Conservation (phyloP, 2,113 vertebrate genomes). For the Saccopteryx leptura region DNA sequence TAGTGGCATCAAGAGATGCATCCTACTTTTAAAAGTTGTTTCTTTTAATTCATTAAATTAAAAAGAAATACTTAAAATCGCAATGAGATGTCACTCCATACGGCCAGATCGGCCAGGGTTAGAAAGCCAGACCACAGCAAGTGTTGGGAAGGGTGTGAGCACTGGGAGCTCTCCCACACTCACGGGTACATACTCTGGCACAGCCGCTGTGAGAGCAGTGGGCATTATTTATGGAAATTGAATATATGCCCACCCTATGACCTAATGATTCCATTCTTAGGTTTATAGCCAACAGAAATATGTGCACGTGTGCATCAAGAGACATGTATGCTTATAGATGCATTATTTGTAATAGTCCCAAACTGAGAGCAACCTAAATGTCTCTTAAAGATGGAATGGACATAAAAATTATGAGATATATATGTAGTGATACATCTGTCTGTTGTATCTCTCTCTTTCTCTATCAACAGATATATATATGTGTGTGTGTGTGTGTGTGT, state of each 20-base stretch:
- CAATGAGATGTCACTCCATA: background rate
- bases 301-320: background rate
- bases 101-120: background rate
- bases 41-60: slow-evolving; percentile 4
- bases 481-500: too few species aligned
- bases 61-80: background rate
- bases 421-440: background rate
- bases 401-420: background rate
- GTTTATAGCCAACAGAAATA: background rate
- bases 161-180: background rate
- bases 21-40: background rate
- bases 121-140: background rate
- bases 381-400: background rate
- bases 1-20: background rate
- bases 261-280: background rate
- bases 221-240: background rate
- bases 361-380: background rate
- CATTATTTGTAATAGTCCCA: background rate
- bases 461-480: background rate
- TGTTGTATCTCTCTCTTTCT: too few species aligned
- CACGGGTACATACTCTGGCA: background rate
- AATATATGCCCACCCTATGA: background rate
- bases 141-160: background rate
- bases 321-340: background rate
- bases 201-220: background rate